Base-by-base conservation (phyloP, 2,888 invertebrate genomes). In the Scaptomyza parva region DNA sequence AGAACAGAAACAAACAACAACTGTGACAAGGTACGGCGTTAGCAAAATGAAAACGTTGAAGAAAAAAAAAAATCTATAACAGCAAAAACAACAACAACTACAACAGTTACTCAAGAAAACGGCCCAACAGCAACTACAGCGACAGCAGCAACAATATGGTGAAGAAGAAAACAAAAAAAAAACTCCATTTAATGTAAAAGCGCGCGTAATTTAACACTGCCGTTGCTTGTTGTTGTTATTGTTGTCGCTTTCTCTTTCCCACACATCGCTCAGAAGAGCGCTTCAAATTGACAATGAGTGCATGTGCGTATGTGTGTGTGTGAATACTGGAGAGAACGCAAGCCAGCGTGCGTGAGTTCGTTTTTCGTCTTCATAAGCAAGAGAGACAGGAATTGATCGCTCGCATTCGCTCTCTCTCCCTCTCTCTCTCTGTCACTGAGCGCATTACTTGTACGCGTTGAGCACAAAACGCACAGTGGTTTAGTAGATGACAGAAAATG, bases 161-260 rank as follows among this genome's bases (percentile, higher is more conserved):
- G 40, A 53, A 41, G 47, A 53, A 26, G 41, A 28, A 8, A 2
- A 17, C n/a, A 9, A 28, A 37, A 58, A 70, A 62, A 66, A 70
- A 62, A 73, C 86, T 80, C 74, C 70, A 48, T 63, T 76, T 67
- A 59, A 67, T 72, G 88, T 81, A 82, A 82, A 82, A 87, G 88
- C 88, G 88, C 82, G 82, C 86, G 82, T 85, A 82, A 87, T 78
- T 87, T 87, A 87, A 85, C 86, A 87, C 88, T 70, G 54, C 63
- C 72, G 58, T 35, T 57, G 53, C 28, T 41, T 52, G 64, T 59
- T 70, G 60, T 61, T 70, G 59, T 63, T 72, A 30, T 64, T 75
- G 79, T 70, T 76, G 75, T 75, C 67, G 82, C 86, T 81, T 82
- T 82, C 82, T 82, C 88, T 82, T 87, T 87, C 79, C 64, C 76